These are phyloP conservation scores for Stegana nigrithorax DNA, from an alignment of 2,888 invertebrate species.

Conservation along the genomic window DNA sequence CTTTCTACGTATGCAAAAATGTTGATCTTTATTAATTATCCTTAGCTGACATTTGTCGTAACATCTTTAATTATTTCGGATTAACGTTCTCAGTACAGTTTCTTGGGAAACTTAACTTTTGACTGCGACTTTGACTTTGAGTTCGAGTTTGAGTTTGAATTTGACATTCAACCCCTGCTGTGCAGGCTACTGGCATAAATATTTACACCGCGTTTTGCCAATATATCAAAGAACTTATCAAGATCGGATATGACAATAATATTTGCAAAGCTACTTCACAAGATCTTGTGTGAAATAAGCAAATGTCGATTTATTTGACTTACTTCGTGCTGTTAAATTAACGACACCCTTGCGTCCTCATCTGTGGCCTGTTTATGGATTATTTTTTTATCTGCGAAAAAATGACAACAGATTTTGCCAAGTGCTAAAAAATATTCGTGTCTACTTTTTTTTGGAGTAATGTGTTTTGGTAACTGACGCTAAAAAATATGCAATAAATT, in stretches of 20 bases:
- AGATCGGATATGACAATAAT: constrained; percentile 6
- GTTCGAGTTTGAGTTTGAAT: background rate
- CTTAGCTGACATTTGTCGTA: constrained; percentile 33
- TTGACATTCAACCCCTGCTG: background rate
- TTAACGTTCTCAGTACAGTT: constrained; percentile 12
- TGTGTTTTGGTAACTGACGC: too few species aligned
- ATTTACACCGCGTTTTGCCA: background rate
- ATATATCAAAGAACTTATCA: constrained; percentile 16
- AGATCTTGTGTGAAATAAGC: too few species aligned
- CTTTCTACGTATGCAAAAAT: constrained; percentile 8
- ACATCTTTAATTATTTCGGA: constrained; percentile 48
- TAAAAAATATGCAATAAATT: too few species aligned
- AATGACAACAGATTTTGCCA: background rate
- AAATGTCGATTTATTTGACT: background rate
- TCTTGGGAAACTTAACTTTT: constrained; percentile 6
- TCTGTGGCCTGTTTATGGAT: background rate
- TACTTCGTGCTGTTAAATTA: background rate
- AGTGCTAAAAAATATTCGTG: constrained; percentile 7
- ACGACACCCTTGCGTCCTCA: too few species aligned
- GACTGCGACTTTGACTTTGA: background rate
- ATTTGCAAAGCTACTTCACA: background rate
- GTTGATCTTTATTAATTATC: constrained; percentile 59
- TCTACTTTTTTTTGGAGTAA: too few species aligned
- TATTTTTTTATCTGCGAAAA: background rate
- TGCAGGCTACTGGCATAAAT: background rate